Percentiles rank a stretch among this genome's conserved stretches.
These are phyloP conservation scores for Microtus richardsoni DNA, from an alignment of 2,113 vertebrate genomes.

Conservation along the genomic window DNA sequence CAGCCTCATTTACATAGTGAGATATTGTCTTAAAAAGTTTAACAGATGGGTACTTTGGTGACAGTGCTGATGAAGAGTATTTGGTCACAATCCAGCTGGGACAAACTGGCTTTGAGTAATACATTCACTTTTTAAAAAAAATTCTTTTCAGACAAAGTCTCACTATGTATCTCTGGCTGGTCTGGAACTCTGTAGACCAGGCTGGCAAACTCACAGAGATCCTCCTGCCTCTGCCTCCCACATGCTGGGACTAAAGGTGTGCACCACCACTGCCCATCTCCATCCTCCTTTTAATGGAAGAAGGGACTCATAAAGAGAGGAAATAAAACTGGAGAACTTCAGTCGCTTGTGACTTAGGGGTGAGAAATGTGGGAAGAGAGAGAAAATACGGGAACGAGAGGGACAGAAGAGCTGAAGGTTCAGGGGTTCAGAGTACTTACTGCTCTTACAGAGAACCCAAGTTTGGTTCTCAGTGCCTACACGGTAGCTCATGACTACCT, in stretches of 20 bases:
- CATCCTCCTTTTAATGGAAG: background rate
- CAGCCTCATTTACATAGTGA: background rate
- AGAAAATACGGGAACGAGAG: too few relatives aligned
- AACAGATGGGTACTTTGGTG: too few relatives aligned
- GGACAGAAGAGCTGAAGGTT: background rate
- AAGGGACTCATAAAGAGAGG: background rate
- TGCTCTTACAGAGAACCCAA: background rate
- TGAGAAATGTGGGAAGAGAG: background rate
- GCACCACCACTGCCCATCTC: background rate
- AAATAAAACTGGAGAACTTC: background rate
- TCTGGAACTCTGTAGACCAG: background rate
- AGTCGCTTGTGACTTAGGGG: background rate
- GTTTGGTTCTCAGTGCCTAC: background rate
- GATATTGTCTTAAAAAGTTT: background rate
- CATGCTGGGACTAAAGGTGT: background rate
- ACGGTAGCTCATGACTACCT: too few relatives aligned
- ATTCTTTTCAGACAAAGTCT: background rate
- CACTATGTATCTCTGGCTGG: background rate
- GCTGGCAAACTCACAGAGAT: background rate
- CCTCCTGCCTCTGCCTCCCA: background rate
- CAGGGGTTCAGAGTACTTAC: background rate
- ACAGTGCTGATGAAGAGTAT: background rate
- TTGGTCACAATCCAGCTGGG: too few relatives aligned
- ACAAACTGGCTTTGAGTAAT: background rate
- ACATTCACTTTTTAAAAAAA: too few relatives aligned